A percentile compares a stretch with the other conserved stretches of the same genome.
Evolutionary conservation across 2,113 vertebrate genomes (phyloP).

Genomic region (Mustela lutreola): DNA sequence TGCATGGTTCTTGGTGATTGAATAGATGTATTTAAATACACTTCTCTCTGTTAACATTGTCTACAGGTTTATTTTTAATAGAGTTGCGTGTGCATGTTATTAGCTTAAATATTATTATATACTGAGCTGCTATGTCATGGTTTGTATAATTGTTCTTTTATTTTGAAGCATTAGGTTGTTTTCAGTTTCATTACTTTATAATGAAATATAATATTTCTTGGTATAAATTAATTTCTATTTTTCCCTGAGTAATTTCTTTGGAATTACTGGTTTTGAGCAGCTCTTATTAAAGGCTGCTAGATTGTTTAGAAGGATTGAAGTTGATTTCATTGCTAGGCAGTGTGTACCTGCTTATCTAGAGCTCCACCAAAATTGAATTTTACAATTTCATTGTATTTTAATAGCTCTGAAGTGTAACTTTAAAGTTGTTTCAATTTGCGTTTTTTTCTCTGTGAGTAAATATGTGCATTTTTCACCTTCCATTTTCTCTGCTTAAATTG

Average conservation of each 20-base stretch:
- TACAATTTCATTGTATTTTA: slow-evolving; percentile 77
- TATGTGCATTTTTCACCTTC: slow-evolving; percentile 32
- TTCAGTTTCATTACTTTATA: slow-evolving; percentile 68
- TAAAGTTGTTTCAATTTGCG: slow-evolving; percentile 51
- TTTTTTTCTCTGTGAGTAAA: slow-evolving; percentile 46
- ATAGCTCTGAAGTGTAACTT: slow-evolving; percentile 67
- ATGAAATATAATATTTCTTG: slow-evolving; percentile 65
- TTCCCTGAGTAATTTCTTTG: slow-evolving; percentile 12
- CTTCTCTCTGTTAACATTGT: slow-evolving; percentile 17
- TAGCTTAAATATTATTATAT: background rate
- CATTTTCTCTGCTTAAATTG: slow-evolving; percentile 27
- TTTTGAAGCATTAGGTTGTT: slow-evolving; percentile 52
- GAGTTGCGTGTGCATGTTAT: background rate
- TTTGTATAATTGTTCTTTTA: slow-evolving; percentile 50
- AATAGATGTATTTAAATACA: background rate
- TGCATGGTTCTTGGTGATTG: background rate
- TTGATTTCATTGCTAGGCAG: slow-evolving; percentile 15
- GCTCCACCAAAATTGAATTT: slow-evolving; percentile 66
- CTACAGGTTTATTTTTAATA: slow-evolving; percentile 49
- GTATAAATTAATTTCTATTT: slow-evolving; percentile 59
- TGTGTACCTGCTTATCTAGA: slow-evolving; percentile 66
- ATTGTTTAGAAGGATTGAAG: slow-evolving; percentile 65
- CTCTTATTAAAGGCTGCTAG: slow-evolving; percentile 60
- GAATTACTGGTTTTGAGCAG: slow-evolving; percentile 45
- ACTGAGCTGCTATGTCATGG: background rate